A percentile compares a stretch with the other conserved stretches of the same genome.
Conservation (phyloP, 2,797 vertebrate species). For the Corythornis leucogaster region DNA sequence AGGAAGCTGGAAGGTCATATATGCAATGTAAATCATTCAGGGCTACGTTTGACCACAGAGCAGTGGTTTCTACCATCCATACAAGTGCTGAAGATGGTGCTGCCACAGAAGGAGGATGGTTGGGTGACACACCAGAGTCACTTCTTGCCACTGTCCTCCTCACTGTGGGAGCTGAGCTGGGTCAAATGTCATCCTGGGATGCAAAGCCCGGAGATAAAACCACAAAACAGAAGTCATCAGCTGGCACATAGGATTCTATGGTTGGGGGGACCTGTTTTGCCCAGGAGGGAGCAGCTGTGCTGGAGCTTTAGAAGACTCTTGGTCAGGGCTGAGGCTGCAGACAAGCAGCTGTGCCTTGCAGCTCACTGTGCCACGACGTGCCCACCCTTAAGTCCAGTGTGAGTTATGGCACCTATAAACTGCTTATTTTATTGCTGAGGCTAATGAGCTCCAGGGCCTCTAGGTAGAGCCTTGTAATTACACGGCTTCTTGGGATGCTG, state of each 20-base stretch:
- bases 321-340: background rate
- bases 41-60: background rate
- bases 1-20: background rate
- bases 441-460: background rate
- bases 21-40: background rate
- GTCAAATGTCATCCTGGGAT: background rate
- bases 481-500: background rate
- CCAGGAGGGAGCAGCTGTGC: background rate
- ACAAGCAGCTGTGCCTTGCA: background rate
- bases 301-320: background rate
- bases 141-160: background rate
- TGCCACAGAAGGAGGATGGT: background rate
- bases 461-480: background rate
- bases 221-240: background rate
- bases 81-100: accelerated
- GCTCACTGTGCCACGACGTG: accelerated
- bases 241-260: accelerated
- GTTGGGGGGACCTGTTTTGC: background rate
- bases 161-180: background rate
- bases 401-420: background rate
- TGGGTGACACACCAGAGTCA: background rate
- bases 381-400: background rate
- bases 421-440: background rate
- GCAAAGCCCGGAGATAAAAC: accelerated
- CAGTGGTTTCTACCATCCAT: background rate